phyloP scores from a whole-genome alignment of 2,113 vertebrate genomes.

The Elanus axillaris region DNA sequence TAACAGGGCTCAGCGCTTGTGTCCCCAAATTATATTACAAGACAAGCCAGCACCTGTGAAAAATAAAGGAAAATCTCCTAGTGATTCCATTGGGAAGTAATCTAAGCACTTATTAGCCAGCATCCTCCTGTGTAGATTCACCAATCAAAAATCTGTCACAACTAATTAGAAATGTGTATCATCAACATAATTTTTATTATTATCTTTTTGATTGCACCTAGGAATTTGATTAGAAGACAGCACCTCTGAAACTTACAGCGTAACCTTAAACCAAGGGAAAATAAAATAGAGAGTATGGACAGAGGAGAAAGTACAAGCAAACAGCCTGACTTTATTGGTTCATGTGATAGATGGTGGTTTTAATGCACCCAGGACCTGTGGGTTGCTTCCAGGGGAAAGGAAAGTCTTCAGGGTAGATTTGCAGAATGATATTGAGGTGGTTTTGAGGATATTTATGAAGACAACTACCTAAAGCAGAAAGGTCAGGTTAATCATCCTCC shows the following conservation, averaged over 20 bases:
- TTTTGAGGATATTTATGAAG: background rate
- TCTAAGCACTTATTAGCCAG: background rate
- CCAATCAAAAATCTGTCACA: background rate
- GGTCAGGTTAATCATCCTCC: background rate
- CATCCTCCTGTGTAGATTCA: background rate
- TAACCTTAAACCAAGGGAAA: background rate
- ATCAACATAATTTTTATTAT: background rate
- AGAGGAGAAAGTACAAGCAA: background rate
- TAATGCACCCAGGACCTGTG: background rate
- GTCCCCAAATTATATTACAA: background rate
- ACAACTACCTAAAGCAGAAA: background rate
- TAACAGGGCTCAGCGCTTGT: background rate
- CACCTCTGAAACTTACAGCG: background rate
- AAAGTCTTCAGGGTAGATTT: background rate
- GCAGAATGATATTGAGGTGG: accelerated
- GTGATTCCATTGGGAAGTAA: background rate
- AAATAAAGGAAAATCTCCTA: background rate
- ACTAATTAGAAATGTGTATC: background rate
- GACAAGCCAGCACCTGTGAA: background rate
- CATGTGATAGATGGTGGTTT: background rate
- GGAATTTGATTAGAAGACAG: background rate
- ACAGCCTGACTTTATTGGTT: background rate
- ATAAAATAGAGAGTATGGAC: background rate
- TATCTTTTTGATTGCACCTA: background rate
- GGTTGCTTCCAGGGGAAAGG: background rate